Base-by-base conservation (phyloP, 2,113 vertebrate species). In the Cynopterus brachyotis region DNA sequence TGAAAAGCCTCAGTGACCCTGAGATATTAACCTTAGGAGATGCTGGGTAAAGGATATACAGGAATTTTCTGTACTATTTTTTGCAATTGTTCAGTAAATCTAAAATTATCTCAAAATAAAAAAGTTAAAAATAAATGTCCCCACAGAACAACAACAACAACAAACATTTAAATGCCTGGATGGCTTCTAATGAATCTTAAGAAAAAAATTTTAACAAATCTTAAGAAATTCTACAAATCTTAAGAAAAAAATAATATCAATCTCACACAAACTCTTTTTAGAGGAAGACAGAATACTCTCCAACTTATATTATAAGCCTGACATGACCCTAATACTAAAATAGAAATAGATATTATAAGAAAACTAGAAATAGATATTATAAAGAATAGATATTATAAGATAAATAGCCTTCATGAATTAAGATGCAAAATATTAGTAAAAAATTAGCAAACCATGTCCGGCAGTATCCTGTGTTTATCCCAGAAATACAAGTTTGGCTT, bases 401-500 rank as follows among this genome's bases (percentile, higher is more conserved):
- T 94, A 85, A 95, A 84, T 84, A 91, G 89, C 40, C 40, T 20
- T 91, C 62, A 93, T 89, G 86, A 97, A 93, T 81, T 73, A 42
- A 96, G 59, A 95, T 84, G 16, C 42, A 85, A 94, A 93, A 88
- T 73, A 90, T 55, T 95, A 94, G 70, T n/a, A 91, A 92, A 94
- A 92, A 45, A 60, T 84, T 84, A 87, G 59, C 89, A 88, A 94
- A 83, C 91, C 72, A 67, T n/a, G 47, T 81, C 92, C 78, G 85
- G 85, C 92, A 94, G 94, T 89, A 97, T 93, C 82, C 92, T 96
- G 76, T 95, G 66, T 95, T 97, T 95, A 79, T 50, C 60, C 30
- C 40, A 93, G 94, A 40, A 88, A 94, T 92, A 66, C 42, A 94
- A 69, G 76, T 83, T 92, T 93, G 81, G 69, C 50, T 69, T 90